Base-by-base conservation (phyloP, 2,888 invertebrate species). In the Cinara cedri region DNA sequence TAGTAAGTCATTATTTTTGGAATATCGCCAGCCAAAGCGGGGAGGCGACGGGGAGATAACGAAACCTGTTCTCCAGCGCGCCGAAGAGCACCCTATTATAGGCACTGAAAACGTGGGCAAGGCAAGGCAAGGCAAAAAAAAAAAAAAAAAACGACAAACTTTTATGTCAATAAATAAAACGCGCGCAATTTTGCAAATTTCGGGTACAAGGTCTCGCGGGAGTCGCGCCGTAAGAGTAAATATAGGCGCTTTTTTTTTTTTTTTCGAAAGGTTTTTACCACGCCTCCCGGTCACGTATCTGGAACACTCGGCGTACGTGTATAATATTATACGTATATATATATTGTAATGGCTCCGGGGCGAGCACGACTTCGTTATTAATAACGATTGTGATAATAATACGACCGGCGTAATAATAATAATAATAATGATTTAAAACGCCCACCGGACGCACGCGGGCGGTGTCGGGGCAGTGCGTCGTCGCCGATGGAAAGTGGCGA, bases 201-300 rank as follows among this genome's bases (percentile, higher is more conserved):
- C 34, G 57, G 57, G 60, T 24, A 57, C 78, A 78, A 78, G 78
- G 78, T 78, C 66, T 68, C 13, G 13, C n/a, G 8, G 8, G 46
- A 49, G 71, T 55, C 55, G 26, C 3, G n/a, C 3, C 21, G 72
- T 57, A 34, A 62, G 34, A 34, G 34, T 34, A 34, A 34, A 34
- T 34, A 34, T 3, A 6, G 3, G 6, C 51, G 24, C 54, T 74
- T 74, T 34, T 34, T 34, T 34, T 34, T 34, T 34, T 65, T 74
- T 74, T 75, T 75, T 75, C 60, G 65, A 76, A 76, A 66, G 76
- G 57, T 76, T 78, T 68, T 34, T 3, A 70, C 78, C 78, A 78
- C 78, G 78, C 78, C 78, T 24, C 60, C 24, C 16, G 70, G 78
- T 78, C 78, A 78, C 78, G 78, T 78, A 78, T 78, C 60, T 78